Evolutionary conservation across 2,888 invertebrate genomes (phyloP).

Genomic region (Cantharis lateralis): DNA sequence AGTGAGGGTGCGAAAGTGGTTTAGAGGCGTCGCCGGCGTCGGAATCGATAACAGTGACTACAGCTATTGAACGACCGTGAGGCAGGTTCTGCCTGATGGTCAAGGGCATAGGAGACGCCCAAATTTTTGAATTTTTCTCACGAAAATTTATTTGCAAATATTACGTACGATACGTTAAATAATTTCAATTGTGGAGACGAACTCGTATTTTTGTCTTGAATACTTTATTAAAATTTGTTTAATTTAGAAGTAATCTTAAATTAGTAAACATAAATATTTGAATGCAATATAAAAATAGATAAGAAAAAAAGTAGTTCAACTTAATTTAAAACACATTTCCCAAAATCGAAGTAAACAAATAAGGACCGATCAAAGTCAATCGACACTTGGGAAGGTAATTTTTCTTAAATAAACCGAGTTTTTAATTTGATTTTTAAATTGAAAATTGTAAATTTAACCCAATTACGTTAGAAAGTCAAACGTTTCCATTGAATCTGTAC

Average conservation of each 20-base stretch:
- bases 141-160: neutral
- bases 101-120: constrained; percentile 54
- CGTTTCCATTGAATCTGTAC: neutral
- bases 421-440: neutral
- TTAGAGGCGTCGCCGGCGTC: constrained; percentile 47
- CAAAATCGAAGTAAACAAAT: neutral
- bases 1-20: constrained; percentile 36
- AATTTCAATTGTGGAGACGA: too few relatives aligned
- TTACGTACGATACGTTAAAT: too few relatives aligned
- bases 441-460: neutral
- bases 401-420: neutral
- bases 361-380: neutral
- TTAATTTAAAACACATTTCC: neutral
- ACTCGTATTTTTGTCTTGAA: too few relatives aligned
- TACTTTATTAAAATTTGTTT: neutral
- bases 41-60: constrained; percentile 40
- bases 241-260: neutral
- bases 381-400: neutral
- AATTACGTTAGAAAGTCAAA: neutral
- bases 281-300: neutral
- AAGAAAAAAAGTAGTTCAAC: neutral
- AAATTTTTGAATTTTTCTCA: constrained; percentile 27
- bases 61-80: constrained; percentile 47
- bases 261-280: neutral
- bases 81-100: constrained; percentile 56